phyloP scores from a whole-genome alignment of 2,888 invertebrate genomes.

The Hydropsyche betteni region DNA sequence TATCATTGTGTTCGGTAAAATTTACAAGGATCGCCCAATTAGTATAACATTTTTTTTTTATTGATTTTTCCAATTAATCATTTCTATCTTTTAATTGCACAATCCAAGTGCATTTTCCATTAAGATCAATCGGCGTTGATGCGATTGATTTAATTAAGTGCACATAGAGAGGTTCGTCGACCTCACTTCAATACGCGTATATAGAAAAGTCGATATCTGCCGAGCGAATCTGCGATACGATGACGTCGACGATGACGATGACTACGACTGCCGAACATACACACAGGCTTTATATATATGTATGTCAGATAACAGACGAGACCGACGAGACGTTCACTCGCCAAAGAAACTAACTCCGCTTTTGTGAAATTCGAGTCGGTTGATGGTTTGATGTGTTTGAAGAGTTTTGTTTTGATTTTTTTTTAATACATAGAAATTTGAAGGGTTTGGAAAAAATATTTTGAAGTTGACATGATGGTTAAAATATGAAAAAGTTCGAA shows the following conservation, averaged over 20 bases:
- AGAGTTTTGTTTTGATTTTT: no score
- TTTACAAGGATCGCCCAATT: background rate
- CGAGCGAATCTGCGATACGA: slow-evolving; percentile 10
- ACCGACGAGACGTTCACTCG: background rate
- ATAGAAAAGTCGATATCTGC: slow-evolving; percentile 14
- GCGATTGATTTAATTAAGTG: no score
- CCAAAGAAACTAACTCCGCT: background rate
- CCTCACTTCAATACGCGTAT: background rate
- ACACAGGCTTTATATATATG: background rate
- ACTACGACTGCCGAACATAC: slow-evolving; percentile 19
- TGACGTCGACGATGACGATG: slow-evolving; percentile 16
- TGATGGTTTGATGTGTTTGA: background rate
- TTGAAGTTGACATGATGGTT: background rate
- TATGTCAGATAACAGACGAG: background rate
- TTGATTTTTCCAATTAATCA: no score
- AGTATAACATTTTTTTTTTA: no score
- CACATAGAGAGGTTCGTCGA: no score
- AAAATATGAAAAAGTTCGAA: no score
- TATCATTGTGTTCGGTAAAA: background rate
- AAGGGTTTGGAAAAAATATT: background rate
- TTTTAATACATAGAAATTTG: background rate
- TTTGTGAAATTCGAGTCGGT: background rate
- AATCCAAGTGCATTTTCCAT: no score
- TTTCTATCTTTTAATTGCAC: no score
- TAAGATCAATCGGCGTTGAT: no score